Base-by-base conservation (phyloP, 2,888 invertebrate species). In the Stenichneumon culpator region DNA sequence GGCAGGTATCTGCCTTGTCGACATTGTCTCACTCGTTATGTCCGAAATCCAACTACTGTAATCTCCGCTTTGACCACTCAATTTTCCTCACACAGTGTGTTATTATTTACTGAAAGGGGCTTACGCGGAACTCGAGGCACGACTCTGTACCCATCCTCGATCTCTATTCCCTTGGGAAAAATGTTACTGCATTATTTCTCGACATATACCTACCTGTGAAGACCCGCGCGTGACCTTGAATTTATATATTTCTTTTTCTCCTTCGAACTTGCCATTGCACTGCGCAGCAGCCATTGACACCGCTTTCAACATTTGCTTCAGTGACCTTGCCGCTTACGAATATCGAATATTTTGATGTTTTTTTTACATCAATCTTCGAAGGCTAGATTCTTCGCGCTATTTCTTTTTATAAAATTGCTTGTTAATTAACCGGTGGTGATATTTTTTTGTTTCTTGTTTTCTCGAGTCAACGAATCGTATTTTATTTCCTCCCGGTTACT, bases 1-100 rank as follows among this genome's bases (percentile, higher is more conserved):
- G 28, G 36, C 57, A 78, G 81, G 57, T 39, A 72, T 67, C 83
- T 84, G 60, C 73, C 52, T 81, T 81, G 67, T 65, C 84, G 81
- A 84, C 78, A 32, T 63, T 70, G 25, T 32, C 28, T 22, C n/a
- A 52, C 25, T 79, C 47, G 28, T 69, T 32, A 1, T 16, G 73
- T 44, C n/a, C 44, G 22, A 25, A 57, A 57, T 57, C 60, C 25
- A 60, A 73, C 57, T 39, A 60, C 57, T 44, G 44, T 60, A n/a
- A 60, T 73, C 60, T 57, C 7, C 0, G 22, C 4, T 44, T 25
- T 73, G 16, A 16, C 57, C 73, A 57, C 44, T 73, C 60, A 16
- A 73, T 60, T 73, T 44, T 57, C 25, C 39, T 57, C 73, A 22
- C 22, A 72, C 39, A 19, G 36, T 5, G 44, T 28, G 19, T 57